Conservation (phyloP, 1,140 invertebrate species). For the Parasteatoda tepidariorum region DNA sequence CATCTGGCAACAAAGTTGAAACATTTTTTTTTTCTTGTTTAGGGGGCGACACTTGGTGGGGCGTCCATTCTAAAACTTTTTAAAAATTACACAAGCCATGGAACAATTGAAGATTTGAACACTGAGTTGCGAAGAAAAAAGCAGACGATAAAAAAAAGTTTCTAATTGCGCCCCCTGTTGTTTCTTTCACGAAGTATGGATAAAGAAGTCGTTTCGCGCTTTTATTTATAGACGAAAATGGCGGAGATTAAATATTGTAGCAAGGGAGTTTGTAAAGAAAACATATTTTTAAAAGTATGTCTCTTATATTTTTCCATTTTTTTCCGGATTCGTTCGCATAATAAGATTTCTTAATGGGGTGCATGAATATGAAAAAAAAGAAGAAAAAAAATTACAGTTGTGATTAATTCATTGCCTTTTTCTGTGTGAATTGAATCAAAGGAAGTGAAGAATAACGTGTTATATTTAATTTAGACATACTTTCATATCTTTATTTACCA, state of each 20-base stretch:
- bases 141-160: conserved; percentile 32
- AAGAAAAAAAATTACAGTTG: too few species aligned
- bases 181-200: too few species aligned
- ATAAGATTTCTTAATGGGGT: too few species aligned
- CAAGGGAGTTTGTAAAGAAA: conserved; percentile 28
- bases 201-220: background rate
- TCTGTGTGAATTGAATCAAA: too few species aligned
- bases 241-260: background rate
- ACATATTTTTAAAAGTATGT: background rate
- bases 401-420: too few species aligned
- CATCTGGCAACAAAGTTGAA: conserved; percentile 29
- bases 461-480: too few species aligned
- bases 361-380: too few species aligned
- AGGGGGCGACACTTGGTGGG: background rate
- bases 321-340: too few species aligned
- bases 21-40: background rate
- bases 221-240: conserved; percentile 23
- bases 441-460: too few species aligned
- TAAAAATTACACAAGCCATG: background rate
- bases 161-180: conserved; percentile 29
- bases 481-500: too few species aligned
- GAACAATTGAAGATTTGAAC: background rate
- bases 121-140: background rate
- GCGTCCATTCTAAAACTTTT: background rate
- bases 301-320: too few species aligned